These are phyloP conservation scores for Ctenochaetus hawaiiensis DNA, from an alignment of 2,797 vertebrate species.

Conservation along the genomic window DNA sequence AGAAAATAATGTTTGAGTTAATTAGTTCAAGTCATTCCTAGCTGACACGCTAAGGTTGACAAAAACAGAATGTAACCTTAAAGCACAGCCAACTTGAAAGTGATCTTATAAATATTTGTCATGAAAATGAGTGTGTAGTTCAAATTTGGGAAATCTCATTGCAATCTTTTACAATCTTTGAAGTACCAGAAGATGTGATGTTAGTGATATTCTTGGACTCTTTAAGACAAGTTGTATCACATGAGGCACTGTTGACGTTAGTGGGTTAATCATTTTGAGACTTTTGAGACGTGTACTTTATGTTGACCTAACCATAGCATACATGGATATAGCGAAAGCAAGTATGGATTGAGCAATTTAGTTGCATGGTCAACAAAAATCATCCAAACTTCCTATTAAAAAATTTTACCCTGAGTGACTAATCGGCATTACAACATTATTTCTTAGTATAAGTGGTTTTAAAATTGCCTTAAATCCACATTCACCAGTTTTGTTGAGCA, in stretches of 20 bases:
- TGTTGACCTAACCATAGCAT: not conserved
- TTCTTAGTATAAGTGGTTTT: not conserved
- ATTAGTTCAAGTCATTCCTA: not conserved
- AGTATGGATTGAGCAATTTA: not conserved
- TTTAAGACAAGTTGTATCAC: not conserved
- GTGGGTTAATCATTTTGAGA: not conserved
- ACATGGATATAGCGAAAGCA: not conserved
- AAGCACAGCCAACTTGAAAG: not conserved
- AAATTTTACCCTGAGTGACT: not conserved
- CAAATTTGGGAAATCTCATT: not conserved
- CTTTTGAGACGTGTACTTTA: not conserved
- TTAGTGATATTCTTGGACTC: not conserved
- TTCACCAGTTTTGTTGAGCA: not conserved
- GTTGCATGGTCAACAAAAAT: not conserved
- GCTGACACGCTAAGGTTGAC: not conserved
- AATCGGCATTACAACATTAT: not conserved
- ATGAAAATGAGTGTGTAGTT: not conserved
- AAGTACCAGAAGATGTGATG: not conserved
- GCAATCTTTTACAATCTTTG: not conserved
- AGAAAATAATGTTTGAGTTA: not conserved
- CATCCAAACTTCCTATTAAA: not conserved
- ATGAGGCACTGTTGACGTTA: not conserved
- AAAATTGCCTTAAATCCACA: not conserved
- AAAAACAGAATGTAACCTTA: not conserved
- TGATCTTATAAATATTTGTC: constrained; percentile 1